Base-by-base conservation (phyloP, 2,113 vertebrate genomes). In the Chascanopsetta lugubris region DNA sequence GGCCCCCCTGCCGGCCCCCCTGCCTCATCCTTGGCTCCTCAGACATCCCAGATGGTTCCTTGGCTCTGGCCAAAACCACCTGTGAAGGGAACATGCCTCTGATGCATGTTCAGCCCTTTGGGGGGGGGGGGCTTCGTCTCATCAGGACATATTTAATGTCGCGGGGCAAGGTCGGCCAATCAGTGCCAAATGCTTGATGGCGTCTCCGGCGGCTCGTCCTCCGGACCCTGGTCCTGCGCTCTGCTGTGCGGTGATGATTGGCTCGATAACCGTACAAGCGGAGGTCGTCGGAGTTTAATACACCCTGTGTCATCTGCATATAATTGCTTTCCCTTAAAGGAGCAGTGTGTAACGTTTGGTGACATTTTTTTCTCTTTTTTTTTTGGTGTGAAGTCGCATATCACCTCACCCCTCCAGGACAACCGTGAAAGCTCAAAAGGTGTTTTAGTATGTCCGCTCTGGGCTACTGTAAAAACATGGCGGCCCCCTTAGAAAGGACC, bases 1-100 rank as follows among this genome's bases (percentile, higher is more conserved):
- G n/a, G n/a, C n/a, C n/a, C n/a, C n/a, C n/a, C n/a, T 82, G 83
- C 85, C 80, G 80, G 69, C 56, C 29, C 79, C 72, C 68, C 80
- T 81, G 78, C 74, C 32, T 74, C 75, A 80, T 81, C 80, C 68
- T 81, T 85, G 85, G 79, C 70, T 57, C 55, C 27, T 72, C 48
- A 50, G 58, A 85, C 74, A 66, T 69, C 29, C 36, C 83, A 86
- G 84, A 86, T 84, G 80, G 88, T 68, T 30, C 60, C 59, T 36
- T 13, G 54, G 64, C 69, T 42, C 47, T 1, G 15, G 72, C 58
- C 84, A 80, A n/a, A n/a, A 79, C 74, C 72, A 89, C 84, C 75
- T 87, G 85, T 78, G 73, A 68, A 69, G 62, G 62, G 45, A 76
- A 59, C 56, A 12, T 54, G 61, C 49, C 69, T 69, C 30, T 68